A percentile compares a stretch with the other conserved stretches of the same genome.
Conservation (phyloP, 1,140 invertebrate genomes). For the Melanaphis sacchari region DNA sequence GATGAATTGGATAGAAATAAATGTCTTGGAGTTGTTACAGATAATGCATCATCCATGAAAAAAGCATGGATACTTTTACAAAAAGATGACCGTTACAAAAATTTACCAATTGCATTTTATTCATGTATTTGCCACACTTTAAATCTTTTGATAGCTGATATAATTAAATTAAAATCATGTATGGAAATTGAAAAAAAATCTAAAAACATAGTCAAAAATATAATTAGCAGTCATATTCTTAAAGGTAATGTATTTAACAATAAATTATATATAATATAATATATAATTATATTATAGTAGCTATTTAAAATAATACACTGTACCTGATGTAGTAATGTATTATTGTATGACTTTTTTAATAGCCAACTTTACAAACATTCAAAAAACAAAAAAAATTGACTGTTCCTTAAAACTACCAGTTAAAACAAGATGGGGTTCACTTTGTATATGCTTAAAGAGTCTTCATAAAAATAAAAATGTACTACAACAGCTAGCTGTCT, state of each 20-base stretch:
- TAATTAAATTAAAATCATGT: slow-evolving; percentile 2
- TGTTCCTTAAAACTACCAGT: slow-evolving; percentile 1
- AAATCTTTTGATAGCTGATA: slow-evolving; percentile 2
- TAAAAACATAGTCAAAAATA: background rate
- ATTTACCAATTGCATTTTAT: slow-evolving; percentile 6
- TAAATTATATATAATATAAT: background rate
- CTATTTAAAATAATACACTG: background rate
- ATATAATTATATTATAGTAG: background rate
- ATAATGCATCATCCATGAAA: background rate
- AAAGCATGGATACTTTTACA: background rate
- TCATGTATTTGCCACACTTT: background rate
- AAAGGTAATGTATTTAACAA: background rate
- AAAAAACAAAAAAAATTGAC: background rate
- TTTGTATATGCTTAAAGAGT: background rate
- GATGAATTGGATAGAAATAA: slow-evolving; percentile 11
- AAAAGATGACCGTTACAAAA: background rate
- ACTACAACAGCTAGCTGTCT: background rate
- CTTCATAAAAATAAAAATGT: background rate
- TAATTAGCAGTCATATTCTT: background rate
- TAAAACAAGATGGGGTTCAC: slow-evolving; percentile 1
- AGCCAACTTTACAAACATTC: background rate
- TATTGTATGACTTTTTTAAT: background rate
- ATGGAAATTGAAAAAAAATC: background rate
- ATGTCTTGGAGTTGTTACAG: slow-evolving; percentile 9
- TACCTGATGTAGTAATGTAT: background rate